Percentiles rank a stretch among this genome's conserved stretches.
Evolutionary conservation across 2,113 vertebrate genomes (phyloP).

Genomic region (Psammodynastes pulverulentus): DNA sequence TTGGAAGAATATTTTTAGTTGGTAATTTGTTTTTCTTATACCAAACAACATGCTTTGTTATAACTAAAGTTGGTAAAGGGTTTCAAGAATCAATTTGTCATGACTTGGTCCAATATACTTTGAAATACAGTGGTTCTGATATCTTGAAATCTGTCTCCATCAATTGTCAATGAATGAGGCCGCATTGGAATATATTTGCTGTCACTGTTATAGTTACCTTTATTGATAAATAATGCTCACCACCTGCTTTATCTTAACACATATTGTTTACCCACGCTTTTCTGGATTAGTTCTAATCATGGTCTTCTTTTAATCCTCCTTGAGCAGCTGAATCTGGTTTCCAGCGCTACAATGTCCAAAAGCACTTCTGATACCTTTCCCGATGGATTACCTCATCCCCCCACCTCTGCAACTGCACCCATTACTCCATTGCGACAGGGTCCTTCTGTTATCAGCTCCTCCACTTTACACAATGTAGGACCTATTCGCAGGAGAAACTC

Average conservation of each 20-base stretch:
- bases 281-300: rapidly evolving
- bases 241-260: background rate
- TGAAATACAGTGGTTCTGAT: background rate
- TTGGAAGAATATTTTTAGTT: background rate
- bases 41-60: background rate
- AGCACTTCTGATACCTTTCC: constrained; percentile 90
- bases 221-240: rapidly evolving
- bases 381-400: constrained; percentile 93
- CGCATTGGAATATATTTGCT: rapidly evolving
- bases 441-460: constrained; percentile 95
- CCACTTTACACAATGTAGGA: constrained; percentile 86
- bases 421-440: constrained; percentile 93
- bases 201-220: background rate
- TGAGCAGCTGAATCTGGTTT: constrained; percentile 85
- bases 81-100: background rate
- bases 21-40: background rate
- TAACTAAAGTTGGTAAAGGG: background rate
- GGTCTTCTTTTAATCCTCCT: background rate
- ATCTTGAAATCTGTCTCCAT: background rate
- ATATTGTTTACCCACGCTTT: background rate
- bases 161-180: background rate
- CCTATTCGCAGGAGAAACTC: constrained; percentile 93
- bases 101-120: background rate
- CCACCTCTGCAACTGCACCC: constrained; percentile 92
- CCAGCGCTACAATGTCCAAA: constrained; percentile 88